A percentile compares a stretch with the other conserved stretches of the same genome.
Evolutionary conservation across 2,797 vertebrate genomes (phyloP).

Genomic region (Neosalanx taihuensis): DNA sequence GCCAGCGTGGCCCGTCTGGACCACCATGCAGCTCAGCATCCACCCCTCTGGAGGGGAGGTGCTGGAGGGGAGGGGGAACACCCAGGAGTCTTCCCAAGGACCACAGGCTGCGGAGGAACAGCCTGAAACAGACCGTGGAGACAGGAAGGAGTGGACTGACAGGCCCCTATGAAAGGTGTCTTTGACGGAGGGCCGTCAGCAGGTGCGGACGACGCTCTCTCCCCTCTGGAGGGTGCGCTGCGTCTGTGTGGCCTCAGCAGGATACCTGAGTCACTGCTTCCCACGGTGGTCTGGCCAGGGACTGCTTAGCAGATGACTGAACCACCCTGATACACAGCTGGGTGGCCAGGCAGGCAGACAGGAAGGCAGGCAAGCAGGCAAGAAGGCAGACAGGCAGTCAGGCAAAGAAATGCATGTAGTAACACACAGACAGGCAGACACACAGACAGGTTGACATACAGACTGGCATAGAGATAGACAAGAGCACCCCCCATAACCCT

Average conservation of each 20-base stretch:
- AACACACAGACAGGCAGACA: not conserved
- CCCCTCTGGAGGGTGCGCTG: not conserved
- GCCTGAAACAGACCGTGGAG: conserved; percentile 59
- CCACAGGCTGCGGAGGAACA: conserved; percentile 14
- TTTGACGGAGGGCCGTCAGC: conserved; percentile 68
- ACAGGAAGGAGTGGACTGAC: conserved; percentile 59
- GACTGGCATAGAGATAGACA: not conserved
- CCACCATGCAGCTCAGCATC: not conserved
- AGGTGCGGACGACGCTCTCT: conserved; percentile 67
- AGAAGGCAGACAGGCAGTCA: not conserved
- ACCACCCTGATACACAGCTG: not conserved
- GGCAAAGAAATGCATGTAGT: not conserved
- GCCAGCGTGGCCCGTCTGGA: not conserved
- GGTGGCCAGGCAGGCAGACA: not conserved
- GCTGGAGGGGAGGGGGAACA: too few species aligned
- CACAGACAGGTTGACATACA: not conserved
- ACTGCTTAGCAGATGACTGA: not conserved
- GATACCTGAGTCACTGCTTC: not conserved
- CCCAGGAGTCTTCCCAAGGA: not conserved
- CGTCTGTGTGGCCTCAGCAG: not conserved
- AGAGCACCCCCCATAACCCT: not conserved
- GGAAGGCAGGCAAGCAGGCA: not conserved
- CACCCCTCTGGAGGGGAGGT: not conserved
- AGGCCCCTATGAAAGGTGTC: conserved; percentile 68
- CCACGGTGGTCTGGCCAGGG: not conserved